These are phyloP conservation scores for Cantharis lateralis DNA, from an alignment of 2,888 invertebrate species.

Conservation along the genomic window DNA sequence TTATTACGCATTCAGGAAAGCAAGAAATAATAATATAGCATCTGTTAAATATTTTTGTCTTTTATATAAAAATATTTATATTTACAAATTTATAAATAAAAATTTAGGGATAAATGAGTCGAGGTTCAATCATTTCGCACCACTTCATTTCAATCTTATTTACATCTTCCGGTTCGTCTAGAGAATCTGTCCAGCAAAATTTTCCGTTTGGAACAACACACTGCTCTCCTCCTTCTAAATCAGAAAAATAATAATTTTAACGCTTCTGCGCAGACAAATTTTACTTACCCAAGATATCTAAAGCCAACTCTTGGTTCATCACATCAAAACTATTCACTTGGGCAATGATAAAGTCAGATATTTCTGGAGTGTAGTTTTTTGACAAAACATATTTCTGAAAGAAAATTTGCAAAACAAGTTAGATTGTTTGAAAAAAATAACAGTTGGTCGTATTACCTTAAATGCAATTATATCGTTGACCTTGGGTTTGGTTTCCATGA, in stretches of 20 bases:
- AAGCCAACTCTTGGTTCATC: background rate
- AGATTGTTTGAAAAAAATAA: background rate
- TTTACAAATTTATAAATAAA: background rate
- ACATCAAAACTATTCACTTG: background rate
- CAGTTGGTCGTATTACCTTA: background rate
- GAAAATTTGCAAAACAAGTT: background rate
- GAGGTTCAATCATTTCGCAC: background rate
- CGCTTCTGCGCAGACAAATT: background rate
- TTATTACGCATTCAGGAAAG: no score
- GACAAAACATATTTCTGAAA: background rate
- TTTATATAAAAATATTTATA: background rate
- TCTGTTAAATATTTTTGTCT: no score
- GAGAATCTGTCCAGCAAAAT: background rate
- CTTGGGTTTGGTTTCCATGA: background rate
- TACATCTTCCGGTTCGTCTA: background rate
- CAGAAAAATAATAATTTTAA: background rate
- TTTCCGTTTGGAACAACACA: background rate
- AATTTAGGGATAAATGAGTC: background rate
- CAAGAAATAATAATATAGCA: no score
- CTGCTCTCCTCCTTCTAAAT: background rate
- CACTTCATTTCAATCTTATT: background rate
- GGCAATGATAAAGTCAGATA: background rate
- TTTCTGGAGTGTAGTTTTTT: background rate
- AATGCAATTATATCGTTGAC: background rate
- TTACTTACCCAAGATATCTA: background rate